Evolutionary conservation across 2,888 invertebrate genomes (phyloP), one percentile per base, ranked within the genome.

Genomic region (Hyposoter dolosus): DNA sequence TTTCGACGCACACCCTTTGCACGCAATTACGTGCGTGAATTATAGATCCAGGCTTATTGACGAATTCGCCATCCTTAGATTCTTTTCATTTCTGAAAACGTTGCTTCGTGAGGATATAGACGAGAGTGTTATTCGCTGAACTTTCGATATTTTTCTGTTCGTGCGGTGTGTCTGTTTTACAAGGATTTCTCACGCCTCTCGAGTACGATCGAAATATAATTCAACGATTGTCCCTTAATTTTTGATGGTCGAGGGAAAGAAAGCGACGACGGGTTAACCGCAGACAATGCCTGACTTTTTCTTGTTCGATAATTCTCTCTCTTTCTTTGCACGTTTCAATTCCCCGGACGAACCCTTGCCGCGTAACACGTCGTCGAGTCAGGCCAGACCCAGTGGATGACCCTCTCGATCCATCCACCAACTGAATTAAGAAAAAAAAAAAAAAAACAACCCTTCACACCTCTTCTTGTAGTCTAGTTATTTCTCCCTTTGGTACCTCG

Each of bases 201-300:
- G 19, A 28, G 23, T 50, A 28, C 71, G 88, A 83, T 86, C 82
- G 47, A 79, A 83, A 84, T 84, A 88, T 90, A 90, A 91, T 91
- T 90, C 88, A 81, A 71, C 87, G 86, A 90, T 90, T 89, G 90
- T 90, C 87, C 82, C 83, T 85, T 86, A 84, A 88, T 89, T 90
- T 91, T 89, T 87, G 85, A 91, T 90, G 86, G 82, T 82, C 89
- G 91, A 88, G 87, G 88, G 82, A 89, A 90, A 89, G 79, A 78
- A 84, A 85, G 81, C 89, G 79, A 86, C 88, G 90, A 91, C 88
- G 93, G 93, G 93, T 93, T 92, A 93, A 93, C 93, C 93, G 91
- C 93, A 92, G 89, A 93, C 93, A 93, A 93, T 93, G 84, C 80
- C n/a, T 63, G 19, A 12, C 19, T 45, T 66, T 53, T 56, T 66